Evolutionary conservation across 2,888 invertebrate genomes (phyloP), one percentile per base, ranked within the genome.

Genomic region (Ormyrus pomaceus): DNA sequence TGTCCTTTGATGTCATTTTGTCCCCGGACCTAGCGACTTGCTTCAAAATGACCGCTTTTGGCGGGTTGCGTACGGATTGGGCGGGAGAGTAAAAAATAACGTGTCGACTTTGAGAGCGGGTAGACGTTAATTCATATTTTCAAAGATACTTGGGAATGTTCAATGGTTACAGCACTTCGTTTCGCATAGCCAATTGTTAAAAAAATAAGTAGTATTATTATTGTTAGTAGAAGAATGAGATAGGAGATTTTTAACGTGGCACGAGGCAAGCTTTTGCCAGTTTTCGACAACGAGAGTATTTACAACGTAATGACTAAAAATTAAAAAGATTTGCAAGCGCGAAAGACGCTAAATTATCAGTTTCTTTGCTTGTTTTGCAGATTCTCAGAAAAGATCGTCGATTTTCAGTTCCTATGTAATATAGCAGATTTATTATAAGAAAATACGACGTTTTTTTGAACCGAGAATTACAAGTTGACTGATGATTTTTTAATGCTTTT

Each of bases 21-120:
- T 90, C 79, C 87, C 85, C 84, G 87, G 82, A 86, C 85, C 86
- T 85, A 90, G 88, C 84, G 86, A 84, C 84, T 87, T 84, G 81
- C 6, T 80, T 81, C 85, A 87, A 89, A 88, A 87, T 86, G 89
- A 90, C 89, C 89, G 90, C 90, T 89, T 89, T 90, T 89, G 87
- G 82, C 59, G 84, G 85, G 87, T 83, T 75, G 84, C 88, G 89
- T 46, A 90, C 84, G 86, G 87, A 84, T 85, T 83, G 87, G 85
- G 88, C 89, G 89, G 88, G 86, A 83, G 72, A 81, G 7, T 45
- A 70, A 59, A 13, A 64, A 58, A 11, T 45, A 59, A 13, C 34
- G 19, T 53, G 19, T 55, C 59, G 59, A 72, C 13, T n/a, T 66
- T 9, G 45, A 62, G 48, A 11, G 13, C 6, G 50, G 2, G 46